Evolutionary conservation across 2,113 vertebrate species (phyloP).

Genomic region (Alosa alosa): DNA sequence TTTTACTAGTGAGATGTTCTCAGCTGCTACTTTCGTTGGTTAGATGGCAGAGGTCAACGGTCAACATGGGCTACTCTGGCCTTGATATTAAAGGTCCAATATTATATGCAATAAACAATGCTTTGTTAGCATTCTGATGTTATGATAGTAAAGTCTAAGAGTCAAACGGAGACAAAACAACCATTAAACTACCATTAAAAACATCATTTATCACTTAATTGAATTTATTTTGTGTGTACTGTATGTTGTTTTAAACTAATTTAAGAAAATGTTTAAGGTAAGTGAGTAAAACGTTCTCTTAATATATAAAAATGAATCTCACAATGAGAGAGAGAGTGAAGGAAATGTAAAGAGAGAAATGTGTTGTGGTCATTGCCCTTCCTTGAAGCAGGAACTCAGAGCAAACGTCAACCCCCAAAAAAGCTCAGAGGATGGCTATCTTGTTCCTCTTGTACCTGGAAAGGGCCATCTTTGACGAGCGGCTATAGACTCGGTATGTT

Average conservation of each 20-base stretch:
- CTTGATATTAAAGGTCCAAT: background rate
- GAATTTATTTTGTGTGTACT: background rate
- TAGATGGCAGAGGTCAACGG: background rate
- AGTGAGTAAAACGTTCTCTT: no score
- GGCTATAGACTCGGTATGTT: background rate
- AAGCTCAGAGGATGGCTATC: slow-evolving; percentile 5
- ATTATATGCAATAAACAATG: background rate
- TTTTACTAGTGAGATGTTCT: background rate
- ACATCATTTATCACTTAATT: background rate
- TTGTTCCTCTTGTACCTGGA: background rate
- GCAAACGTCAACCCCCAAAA: background rate
- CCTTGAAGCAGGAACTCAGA: background rate
- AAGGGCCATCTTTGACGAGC: background rate
- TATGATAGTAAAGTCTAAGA: background rate
- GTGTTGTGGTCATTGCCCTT: background rate
- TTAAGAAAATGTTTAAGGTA: no score
- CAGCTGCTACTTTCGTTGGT: background rate
- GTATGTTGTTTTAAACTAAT: background rate
- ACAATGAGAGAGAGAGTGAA: background rate
- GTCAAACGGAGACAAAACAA: background rate
- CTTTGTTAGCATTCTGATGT: background rate
- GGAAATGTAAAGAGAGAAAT: background rate
- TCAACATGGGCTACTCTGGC: background rate
- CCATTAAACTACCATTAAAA: background rate
- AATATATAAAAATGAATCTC: no score